phyloP scores from a whole-genome alignment of 2,888 invertebrate species.

The Drosophila meridiana region DNA sequence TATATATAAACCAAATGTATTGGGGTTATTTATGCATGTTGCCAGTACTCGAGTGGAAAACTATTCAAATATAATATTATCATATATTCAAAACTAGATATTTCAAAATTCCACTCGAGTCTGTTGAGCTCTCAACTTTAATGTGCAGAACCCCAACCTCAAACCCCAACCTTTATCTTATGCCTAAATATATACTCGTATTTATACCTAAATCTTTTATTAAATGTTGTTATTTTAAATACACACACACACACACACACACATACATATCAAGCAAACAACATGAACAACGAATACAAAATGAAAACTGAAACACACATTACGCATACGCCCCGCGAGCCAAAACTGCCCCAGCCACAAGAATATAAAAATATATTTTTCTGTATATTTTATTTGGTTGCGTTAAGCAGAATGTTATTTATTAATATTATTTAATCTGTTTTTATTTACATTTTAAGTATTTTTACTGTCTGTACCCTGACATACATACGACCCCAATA shows the following conservation, averaged over 20 bases:
- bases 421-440: slow-evolving; percentile 43
- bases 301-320: slow-evolving; percentile 31
- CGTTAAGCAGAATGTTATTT: slow-evolving; percentile 32
- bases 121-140: slow-evolving; percentile 14
- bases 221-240: slow-evolving; percentile 51
- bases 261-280: slow-evolving; percentile 31
- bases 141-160: slow-evolving; percentile 23
- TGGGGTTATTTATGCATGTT: slow-evolving; percentile 45
- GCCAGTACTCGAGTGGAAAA: slow-evolving; percentile 26
- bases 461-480: slow-evolving; percentile 7
- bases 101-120: slow-evolving; percentile 27
- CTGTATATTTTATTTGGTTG: slow-evolving; percentile 33
- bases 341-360: background rate
- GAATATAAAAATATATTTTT: slow-evolving; percentile 10
- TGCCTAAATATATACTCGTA: slow-evolving; percentile 22
- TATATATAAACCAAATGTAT: slow-evolving; percentile 24
- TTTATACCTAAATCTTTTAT: slow-evolving; percentile 35
- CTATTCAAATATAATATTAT: background rate
- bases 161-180: slow-evolving; percentile 9
- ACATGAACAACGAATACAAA: slow-evolving; percentile 40
- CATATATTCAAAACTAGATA: background rate
- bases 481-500: slow-evolving; percentile 17
- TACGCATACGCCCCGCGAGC: slow-evolving; percentile 41
- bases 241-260: slow-evolving; percentile 25
- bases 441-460: slow-evolving; percentile 39